Conservation (phyloP, 2,888 invertebrate species). For the Athalia cordata region DNA sequence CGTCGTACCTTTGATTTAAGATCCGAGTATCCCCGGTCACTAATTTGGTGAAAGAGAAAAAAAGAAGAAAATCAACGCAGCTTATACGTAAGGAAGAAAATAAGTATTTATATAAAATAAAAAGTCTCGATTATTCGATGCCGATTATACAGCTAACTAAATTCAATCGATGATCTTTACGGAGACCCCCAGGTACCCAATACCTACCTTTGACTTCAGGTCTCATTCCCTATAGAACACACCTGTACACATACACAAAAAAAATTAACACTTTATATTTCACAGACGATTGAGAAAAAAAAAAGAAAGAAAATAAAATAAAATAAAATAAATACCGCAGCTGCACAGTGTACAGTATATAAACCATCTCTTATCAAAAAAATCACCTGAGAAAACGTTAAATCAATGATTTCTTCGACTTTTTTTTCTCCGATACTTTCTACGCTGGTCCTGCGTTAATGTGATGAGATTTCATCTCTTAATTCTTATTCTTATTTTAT, state of each 20-base stretch:
- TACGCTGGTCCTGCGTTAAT: too few species aligned
- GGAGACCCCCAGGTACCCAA: background rate
- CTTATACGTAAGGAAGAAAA: background rate
- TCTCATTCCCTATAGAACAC: background rate
- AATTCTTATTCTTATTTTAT: too few species aligned
- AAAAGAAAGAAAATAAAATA: too few species aligned
- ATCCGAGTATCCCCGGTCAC: slow-evolving; percentile 16
- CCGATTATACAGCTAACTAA: background rate
- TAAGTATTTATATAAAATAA: background rate
- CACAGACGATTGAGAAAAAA: slow-evolving; percentile 6
- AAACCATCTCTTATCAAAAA: slow-evolving; percentile 10
- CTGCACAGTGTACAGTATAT: too few species aligned
- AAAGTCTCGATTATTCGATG: background rate
- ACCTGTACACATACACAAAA: background rate
- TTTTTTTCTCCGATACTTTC: too few species aligned
- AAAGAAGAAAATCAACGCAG: slow-evolving; percentile 2
- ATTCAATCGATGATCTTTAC: slow-evolving; percentile 31
- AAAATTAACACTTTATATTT: slow-evolving; percentile 23
- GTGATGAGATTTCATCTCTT: too few species aligned
- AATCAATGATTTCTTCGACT: slow-evolving; percentile 10
- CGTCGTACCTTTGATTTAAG: slow-evolving; percentile 30
- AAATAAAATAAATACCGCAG: too few species aligned
- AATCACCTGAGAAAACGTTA: slow-evolving; percentile 23
- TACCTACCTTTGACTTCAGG: background rate
- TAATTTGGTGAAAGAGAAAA: slow-evolving; percentile 41